Evolutionary conservation across 2,113 vertebrate species (phyloP), one percentile per base, ranked within the genome.

Genomic region (Ailuropoda melanoleuca): DNA sequence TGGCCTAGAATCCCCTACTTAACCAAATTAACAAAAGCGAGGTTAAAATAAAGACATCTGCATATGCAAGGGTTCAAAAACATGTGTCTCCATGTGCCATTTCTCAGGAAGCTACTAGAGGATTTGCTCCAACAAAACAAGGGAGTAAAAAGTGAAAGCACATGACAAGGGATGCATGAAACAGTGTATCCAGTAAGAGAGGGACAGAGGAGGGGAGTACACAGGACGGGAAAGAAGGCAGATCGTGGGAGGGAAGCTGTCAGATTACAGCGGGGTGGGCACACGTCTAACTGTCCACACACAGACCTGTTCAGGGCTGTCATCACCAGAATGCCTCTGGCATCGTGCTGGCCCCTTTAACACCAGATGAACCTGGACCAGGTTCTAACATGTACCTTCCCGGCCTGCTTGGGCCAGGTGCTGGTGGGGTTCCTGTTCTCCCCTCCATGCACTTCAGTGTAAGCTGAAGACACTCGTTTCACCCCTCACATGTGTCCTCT

Each of bases 351-450:
- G 23, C 17, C 66, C 18, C 21, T 9, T 34, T 1, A 6, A n/a
- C 1, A 0, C n/a, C 88, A 4, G 34, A 4, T 0, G 1, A 43
- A 12, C 46, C 66, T 4, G 9, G 9, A 23, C 85, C 46, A 10
- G 9, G 23, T 4, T 29, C 87, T n/a, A 13, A 17, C 29, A 48
- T 43, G 56, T 6, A 15, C 48, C 23, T 31, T 68, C 39, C 72
- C 4, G 68, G 70, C 70, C 86, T 21, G 34, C 53, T n/a, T 3
- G 7, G 48, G 64, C 48, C 46, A 14, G 37, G 43, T 23, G 64
- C 56, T 13, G 24, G 14, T 4, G 17, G 56, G 31, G 3, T 8
- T 48, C 24, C 72, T n/a, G 13, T 48, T n/a, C 13, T 39, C 58
- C 43, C 60, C 39, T 50, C 26, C 53, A 10, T 0, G 10, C 29